phyloP scores from a whole-genome alignment of 2,888 invertebrate species.

The Griposia aprilina region DNA sequence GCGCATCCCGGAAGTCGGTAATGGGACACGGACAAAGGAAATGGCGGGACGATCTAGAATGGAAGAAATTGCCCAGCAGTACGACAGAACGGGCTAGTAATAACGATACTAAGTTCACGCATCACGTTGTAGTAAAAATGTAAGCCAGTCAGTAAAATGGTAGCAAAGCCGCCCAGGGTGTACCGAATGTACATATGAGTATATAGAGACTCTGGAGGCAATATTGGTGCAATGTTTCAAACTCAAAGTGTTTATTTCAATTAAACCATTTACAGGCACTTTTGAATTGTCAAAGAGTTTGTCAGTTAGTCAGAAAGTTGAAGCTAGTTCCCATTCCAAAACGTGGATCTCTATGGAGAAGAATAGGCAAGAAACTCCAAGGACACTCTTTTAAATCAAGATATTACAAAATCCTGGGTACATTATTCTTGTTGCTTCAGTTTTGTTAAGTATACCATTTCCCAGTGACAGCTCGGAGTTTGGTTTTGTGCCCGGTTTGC shows the following conservation, averaged over 20 bases:
- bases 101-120: not conserved
- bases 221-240: not conserved
- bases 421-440: too few relatives aligned
- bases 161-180: not conserved
- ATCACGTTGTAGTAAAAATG: not conserved
- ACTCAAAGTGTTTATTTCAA: too few relatives aligned
- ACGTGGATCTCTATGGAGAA: too few relatives aligned
- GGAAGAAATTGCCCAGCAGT: not conserved
- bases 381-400: too few relatives aligned
- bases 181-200: not conserved
- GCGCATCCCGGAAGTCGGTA: not conserved
- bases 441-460: not conserved
- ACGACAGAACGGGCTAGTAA: not conserved
- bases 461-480: not conserved
- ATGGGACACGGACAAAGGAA: not conserved
- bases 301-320: too few relatives aligned
- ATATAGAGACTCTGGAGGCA: not conserved
- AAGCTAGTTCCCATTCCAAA: too few relatives aligned
- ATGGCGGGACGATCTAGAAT: not conserved
- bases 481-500: not conserved
- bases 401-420: too few relatives aligned
- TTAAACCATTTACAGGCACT: too few relatives aligned
- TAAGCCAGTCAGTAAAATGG: not conserved
- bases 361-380: too few relatives aligned
- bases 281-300: too few relatives aligned